Evolutionary conservation across 2,888 invertebrate genomes (phyloP).

Genomic region (Exephanes ischioxanthus): DNA sequence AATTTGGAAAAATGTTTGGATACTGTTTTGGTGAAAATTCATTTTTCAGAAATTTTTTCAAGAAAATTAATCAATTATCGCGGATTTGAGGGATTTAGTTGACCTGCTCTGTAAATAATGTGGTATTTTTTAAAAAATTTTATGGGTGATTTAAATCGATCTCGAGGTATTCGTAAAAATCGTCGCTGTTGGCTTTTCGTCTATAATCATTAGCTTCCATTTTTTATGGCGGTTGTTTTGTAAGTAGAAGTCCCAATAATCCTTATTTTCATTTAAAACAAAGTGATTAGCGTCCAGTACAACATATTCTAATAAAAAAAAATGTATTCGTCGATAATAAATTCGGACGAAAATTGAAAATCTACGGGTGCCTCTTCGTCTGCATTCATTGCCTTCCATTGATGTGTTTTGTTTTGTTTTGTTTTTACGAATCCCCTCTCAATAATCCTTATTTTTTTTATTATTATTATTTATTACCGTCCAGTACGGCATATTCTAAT

Average conservation of each 20-base stretch:
- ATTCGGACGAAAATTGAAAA: constrained; percentile 1
- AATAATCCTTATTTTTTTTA: background rate
- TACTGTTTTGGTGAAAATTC: too few species aligned
- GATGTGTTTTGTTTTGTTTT: too few species aligned
- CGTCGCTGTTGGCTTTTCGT: background rate
- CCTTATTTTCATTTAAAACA: background rate
- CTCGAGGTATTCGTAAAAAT: background rate
- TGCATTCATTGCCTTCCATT: too few species aligned
- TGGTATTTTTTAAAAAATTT: background rate
- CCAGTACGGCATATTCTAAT: background rate
- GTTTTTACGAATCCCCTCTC: background rate
- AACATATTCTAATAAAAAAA: too few species aligned
- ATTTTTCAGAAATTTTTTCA: too few species aligned
- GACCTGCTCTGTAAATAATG: too few species aligned
- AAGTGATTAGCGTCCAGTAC: background rate
- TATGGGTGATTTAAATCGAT: background rate
- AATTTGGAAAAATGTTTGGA: too few species aligned
- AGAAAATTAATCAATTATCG: too few species aligned
- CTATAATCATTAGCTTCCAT: background rate
- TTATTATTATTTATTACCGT: background rate
- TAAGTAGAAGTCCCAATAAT: background rate
- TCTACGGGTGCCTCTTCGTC: background rate
- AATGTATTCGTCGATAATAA: background rate
- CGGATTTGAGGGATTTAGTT: too few species aligned
- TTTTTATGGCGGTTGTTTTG: background rate